These are phyloP conservation scores for Sebastes kiyomatsui DNA, from an alignment of 2,797 vertebrate species.

Conservation along the genomic window DNA sequence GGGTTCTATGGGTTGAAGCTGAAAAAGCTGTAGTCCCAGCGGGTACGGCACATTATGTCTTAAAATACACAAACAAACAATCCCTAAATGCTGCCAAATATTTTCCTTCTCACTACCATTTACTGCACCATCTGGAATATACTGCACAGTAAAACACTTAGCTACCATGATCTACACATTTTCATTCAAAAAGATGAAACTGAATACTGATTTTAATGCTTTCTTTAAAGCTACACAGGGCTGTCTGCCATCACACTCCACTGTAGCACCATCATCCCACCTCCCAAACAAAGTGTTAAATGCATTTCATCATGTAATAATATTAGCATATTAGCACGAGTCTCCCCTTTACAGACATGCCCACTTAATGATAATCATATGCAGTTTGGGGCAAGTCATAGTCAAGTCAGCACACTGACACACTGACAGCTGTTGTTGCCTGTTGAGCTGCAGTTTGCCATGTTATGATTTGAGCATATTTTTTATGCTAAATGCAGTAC, in stretches of 20 bases:
- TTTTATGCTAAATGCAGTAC: no score
- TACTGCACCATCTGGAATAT: neutral
- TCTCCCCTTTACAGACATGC: no score
- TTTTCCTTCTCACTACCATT: neutral
- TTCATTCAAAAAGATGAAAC: neutral
- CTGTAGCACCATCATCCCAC: neutral
- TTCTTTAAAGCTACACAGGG: neutral
- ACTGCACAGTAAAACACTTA: neutral
- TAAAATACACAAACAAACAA: constrained; percentile 16
- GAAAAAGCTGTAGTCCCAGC: neutral
- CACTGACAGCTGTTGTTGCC: no score
- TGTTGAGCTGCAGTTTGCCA: no score
- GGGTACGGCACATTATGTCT: neutral
- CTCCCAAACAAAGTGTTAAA: neutral
- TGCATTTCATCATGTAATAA: neutral
- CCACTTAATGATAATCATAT: no score
- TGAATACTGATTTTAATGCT: neutral
- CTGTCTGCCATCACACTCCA: neutral
- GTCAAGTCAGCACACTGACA: no score
- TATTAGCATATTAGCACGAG: neutral
- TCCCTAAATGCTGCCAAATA: neutral
- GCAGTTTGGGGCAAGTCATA: no score
- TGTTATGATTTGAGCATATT: no score
- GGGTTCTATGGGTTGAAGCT: neutral
- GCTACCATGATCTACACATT: neutral